These are phyloP conservation scores for Gymnocephalus cernua DNA, from an alignment of 2,113 vertebrate species.

Conservation along the genomic window DNA sequence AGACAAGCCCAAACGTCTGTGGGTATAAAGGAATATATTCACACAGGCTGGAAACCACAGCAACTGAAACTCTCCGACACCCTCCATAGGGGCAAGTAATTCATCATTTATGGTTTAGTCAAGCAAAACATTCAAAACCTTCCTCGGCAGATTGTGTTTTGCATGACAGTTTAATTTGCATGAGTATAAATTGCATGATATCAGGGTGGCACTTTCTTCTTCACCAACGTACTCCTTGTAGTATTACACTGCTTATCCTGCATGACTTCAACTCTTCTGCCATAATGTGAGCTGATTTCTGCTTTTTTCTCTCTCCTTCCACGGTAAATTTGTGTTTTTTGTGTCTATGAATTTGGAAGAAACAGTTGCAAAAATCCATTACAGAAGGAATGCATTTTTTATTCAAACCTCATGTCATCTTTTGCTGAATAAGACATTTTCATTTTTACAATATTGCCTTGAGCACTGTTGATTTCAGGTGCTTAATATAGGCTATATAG, in stretches of 20 bases:
- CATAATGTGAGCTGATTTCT: neutral
- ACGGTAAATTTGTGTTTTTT: neutral
- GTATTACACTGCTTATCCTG: neutral
- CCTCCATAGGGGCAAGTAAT: neutral
- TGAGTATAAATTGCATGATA: neutral
- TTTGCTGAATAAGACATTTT: neutral
- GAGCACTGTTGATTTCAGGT: neutral
- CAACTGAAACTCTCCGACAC: neutral
- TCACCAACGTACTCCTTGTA: neutral
- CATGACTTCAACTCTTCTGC: neutral
- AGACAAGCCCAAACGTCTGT: neutral
- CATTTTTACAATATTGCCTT: neutral
- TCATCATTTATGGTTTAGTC: constrained; percentile 11
- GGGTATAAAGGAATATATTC: neutral
- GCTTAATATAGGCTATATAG: too few species aligned
- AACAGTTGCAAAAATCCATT: neutral
- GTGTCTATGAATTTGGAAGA: neutral
- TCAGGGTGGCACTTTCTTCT: neutral
- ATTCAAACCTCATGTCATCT: neutral
- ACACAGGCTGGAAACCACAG: neutral
- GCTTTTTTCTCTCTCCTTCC: neutral
- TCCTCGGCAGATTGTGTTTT: constrained; percentile 3
- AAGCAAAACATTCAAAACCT: constrained; percentile 22
- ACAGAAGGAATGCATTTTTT: neutral
- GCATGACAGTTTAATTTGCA: constrained; percentile 5